These are phyloP conservation scores for Nestor notabilis DNA, from an alignment of 2,113 vertebrate species.

Conservation along the genomic window DNA sequence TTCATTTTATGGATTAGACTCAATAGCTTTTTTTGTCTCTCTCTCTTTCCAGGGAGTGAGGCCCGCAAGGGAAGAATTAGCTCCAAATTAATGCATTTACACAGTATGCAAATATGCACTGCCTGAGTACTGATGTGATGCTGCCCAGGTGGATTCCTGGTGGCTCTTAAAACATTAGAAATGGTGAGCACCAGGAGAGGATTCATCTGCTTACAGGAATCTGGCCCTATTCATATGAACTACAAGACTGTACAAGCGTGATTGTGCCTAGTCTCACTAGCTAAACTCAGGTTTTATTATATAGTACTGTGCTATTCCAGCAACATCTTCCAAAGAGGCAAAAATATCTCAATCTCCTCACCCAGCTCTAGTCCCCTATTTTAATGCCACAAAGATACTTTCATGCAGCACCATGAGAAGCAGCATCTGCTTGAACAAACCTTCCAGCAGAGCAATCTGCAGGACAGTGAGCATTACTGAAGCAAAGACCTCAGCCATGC, in stretches of 20 bases:
- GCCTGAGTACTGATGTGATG: not conserved
- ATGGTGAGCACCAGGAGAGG: not conserved
- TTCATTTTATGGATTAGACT: not conserved
- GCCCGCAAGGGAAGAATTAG: accelerated
- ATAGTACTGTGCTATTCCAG: not conserved
- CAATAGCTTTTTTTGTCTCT: not conserved
- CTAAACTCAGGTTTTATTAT: not conserved
- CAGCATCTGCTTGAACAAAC: not conserved
- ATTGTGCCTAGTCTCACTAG: not conserved
- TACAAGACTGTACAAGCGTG: not conserved
- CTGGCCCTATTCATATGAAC: not conserved
- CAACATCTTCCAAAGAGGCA: not conserved
- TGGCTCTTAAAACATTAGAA: not conserved
- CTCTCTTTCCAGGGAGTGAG: accelerated
- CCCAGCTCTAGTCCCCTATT: not conserved
- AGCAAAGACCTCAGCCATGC: not conserved
- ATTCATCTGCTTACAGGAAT: not conserved
- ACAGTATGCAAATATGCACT: not conserved
- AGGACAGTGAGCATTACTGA: not conserved
- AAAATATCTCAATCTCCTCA: not conserved
- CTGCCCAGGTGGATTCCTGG: not conserved
- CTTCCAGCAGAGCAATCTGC: not conserved
- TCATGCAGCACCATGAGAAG: not conserved
- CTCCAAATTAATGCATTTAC: not conserved
- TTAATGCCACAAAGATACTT: not conserved